Percentiles rank a stretch among this genome's conserved stretches.
phyloP scores from a whole-genome alignment of 2,797 vertebrate genomes.

The Myiotriccus ornatus region DNA sequence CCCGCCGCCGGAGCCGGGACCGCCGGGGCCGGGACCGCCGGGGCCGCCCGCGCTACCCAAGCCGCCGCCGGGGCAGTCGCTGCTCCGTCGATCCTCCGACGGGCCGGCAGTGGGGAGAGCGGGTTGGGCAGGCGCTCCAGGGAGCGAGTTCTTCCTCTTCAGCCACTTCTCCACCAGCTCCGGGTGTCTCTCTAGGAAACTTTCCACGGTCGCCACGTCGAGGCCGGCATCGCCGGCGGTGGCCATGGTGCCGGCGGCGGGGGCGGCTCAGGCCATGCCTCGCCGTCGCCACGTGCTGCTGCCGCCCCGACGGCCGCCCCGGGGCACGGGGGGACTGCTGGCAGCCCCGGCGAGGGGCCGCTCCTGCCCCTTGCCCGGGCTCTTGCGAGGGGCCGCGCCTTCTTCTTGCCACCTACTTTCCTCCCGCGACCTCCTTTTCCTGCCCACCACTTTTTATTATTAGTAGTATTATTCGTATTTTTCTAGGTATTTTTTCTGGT shows the following conservation, averaged over 20 bases:
- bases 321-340: neutral
- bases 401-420: neutral
- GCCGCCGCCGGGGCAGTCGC: neutral
- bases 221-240: conserved; percentile 66
- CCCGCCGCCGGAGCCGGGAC: conserved; percentile 44
- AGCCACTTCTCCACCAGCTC: conserved; percentile 94
- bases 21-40: conserved; percentile 30
- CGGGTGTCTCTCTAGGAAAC: conserved; percentile 93
- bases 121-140: conserved; percentile 48
- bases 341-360: neutral
- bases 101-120: conserved; percentile 30
- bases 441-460: neutral
- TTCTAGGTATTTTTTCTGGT: neutral
- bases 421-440: neutral
- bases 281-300: neutral
- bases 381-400: neutral
- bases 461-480: neutral
- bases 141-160: conserved; percentile 77
- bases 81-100: conserved; percentile 32
- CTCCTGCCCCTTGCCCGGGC: neutral
- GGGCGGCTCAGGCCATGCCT: conserved; percentile 19
- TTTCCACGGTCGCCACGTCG: conserved; percentile 94
- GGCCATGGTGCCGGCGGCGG: conserved; percentile 44
- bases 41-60: conserved; percentile 76
- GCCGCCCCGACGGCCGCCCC: neutral